These are phyloP conservation scores for Dicroscelio sp. DNA, from an alignment of 2,888 invertebrate species.

Conservation along the genomic window DNA sequence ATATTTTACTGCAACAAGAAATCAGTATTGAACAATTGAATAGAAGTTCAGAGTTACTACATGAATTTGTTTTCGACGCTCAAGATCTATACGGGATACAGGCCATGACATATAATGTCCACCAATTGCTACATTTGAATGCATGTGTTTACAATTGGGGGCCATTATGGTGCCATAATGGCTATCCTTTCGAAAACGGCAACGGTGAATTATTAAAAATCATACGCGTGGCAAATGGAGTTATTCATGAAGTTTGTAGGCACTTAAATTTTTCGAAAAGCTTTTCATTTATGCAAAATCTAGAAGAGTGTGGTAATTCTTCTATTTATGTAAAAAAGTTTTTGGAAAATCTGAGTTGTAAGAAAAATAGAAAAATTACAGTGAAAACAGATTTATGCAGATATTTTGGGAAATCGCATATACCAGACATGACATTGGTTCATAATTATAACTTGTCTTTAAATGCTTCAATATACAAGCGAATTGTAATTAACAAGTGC, in stretches of 20 bases:
- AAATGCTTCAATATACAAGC: neutral
- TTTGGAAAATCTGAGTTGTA: neutral
- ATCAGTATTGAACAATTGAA: neutral
- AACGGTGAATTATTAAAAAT: neutral
- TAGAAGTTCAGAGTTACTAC: neutral
- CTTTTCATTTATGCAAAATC: neutral
- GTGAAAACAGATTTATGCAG: conserved; percentile 4
- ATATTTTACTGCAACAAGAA: neutral
- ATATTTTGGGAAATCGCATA: neutral
- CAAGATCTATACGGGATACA: neutral
- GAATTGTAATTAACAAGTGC: conserved; percentile 2
- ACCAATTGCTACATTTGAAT: too few relatives aligned
- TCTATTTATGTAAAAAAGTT: neutral
- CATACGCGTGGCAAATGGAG: neutral
- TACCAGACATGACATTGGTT: neutral
- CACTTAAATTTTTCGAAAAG: conserved; percentile 27
- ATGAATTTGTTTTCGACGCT: neutral
- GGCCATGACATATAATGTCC: too few relatives aligned
- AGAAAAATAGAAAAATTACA: neutral
- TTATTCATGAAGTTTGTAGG: conserved; percentile 34
- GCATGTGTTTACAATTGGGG: too few relatives aligned
- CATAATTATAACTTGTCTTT: neutral
- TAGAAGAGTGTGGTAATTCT: neutral
- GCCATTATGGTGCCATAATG: too few relatives aligned
- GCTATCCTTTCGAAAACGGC: too few relatives aligned